These are phyloP conservation scores for Phalacrocorax aristotelis DNA, from an alignment of 2,113 vertebrate genomes.

Conservation along the genomic window DNA sequence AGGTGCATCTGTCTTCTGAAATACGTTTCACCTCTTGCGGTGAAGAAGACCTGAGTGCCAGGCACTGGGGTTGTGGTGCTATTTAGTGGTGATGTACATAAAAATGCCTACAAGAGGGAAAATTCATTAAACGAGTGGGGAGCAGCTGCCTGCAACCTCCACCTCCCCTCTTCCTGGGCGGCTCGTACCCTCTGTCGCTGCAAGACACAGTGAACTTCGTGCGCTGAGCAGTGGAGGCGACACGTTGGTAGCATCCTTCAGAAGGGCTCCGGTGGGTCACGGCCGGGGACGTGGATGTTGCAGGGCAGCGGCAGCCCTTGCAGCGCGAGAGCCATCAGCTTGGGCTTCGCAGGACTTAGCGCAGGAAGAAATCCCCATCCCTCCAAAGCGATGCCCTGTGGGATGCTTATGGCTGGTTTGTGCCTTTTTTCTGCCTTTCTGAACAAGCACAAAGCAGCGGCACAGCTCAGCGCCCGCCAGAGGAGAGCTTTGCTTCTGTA, in stretches of 20 bases:
- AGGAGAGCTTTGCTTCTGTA: neutral
- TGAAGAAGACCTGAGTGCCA: neutral
- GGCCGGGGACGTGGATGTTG: accelerated
- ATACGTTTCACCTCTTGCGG: neutral
- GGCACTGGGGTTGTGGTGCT: neutral
- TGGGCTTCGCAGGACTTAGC: neutral
- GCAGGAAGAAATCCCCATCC: neutral
- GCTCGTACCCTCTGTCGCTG: neutral
- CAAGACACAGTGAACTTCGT: accelerated
- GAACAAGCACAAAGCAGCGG: neutral
- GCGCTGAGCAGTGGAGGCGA: neutral
- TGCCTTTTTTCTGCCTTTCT: neutral
- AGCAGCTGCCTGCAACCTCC: neutral
- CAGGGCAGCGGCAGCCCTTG: neutral
- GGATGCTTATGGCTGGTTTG: neutral
- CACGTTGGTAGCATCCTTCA: neutral
- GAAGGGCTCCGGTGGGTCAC: neutral
- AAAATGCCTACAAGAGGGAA: neutral
- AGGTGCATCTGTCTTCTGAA: neutral
- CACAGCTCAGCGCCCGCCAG: neutral
- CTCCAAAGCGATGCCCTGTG: neutral
- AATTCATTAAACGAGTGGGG: neutral
- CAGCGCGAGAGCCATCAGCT: accelerated
- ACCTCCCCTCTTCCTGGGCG: neutral
- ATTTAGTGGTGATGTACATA: neutral